Conservation (phyloP, 2,113 vertebrate genomes). For the Oncorhynchus mykiss region DNA sequence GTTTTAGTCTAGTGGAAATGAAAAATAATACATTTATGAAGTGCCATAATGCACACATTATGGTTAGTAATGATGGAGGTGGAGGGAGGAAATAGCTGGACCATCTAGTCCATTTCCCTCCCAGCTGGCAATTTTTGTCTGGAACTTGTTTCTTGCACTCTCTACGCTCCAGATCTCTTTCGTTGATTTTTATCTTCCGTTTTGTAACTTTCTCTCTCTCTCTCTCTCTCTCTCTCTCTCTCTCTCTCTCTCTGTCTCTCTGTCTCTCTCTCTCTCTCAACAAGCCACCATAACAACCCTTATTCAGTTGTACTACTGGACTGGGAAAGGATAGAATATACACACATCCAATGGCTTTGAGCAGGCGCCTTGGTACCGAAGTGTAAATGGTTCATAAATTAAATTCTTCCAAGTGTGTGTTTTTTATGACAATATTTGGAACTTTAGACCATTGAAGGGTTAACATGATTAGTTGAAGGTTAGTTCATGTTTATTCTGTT, state of each 20-base stretch:
- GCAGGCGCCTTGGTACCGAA: no score
- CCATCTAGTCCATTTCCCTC: constrained; percentile 49
- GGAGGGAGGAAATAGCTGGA: constrained; percentile 32
- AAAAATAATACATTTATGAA: constrained; percentile 61
- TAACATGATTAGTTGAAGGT: no score
- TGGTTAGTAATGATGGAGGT: constrained; percentile 60
- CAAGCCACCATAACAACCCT: neutral
- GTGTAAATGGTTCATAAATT: no score
- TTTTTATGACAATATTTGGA: no score
- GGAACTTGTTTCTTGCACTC: constrained; percentile 7
- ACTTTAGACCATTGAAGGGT: no score
- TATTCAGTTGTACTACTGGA: neutral
- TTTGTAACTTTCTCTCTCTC: neutral
- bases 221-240: neutral
- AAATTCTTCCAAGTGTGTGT: no score
- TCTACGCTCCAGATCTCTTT: neutral
- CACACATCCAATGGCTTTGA: neutral
- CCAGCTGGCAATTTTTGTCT: constrained; percentile 21
- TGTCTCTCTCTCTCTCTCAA: neutral
- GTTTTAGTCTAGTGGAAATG: constrained; percentile 57
- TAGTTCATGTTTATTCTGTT: no score
- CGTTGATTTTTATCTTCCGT: constrained; percentile 1
- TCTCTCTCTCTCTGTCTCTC: neutral
- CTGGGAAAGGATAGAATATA: neutral
- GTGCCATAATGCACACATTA: constrained; percentile 60